Base-by-base conservation (phyloP, 2,888 invertebrate genomes). In the Horisme vitalbata region DNA sequence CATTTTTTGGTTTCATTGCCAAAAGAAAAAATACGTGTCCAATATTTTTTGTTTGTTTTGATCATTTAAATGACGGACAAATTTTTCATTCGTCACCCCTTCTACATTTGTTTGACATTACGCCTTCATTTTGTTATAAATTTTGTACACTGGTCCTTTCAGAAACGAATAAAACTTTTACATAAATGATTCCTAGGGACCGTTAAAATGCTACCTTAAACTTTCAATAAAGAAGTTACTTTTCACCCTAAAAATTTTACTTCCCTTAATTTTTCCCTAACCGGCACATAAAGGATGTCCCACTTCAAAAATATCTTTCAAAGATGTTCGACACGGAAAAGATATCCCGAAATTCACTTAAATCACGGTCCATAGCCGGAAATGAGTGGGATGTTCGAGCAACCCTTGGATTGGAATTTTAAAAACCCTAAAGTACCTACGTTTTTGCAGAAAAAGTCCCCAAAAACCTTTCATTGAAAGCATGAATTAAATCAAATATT, bases 291-390 rank as follows among this genome's bases (percentile, higher is more conserved):
- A 14, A 28, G n/a, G 3, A 28, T 18, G 13, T n/a, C 0, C 28
- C 14, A 28, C 13, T 13, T 15, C 13, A 4, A 3, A 32, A 26
- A 41, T 24, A 26, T 23, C 30, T 30, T 21, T 10, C 3, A n/a
- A 32, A 8, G 26, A 13, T 18, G 41, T 32, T 41, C 6, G 6
- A 26, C 26, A 12, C 26, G 26, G 2, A 33, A 18, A 41, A 35
- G 28, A 30, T 28, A 13, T 34, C 10, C 21, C 4, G 11, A 34
- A 41, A 41, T 41, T 41, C 21, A 34, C 11, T 41, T 41, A 41
- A 41, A 35, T 35, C 34, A 11, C 28, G 28, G 33, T 8, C 9
- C 8, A 32, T 20, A n/a, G 20, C 41, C 41, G 34, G 41, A 34
- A 41, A 34, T 34, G 32, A 26, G 34, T 10, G 27, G 27, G 27